These are phyloP conservation scores for Acanthiza pusilla DNA, from an alignment of 2,797 vertebrate genomes.

Conservation along the genomic window DNA sequence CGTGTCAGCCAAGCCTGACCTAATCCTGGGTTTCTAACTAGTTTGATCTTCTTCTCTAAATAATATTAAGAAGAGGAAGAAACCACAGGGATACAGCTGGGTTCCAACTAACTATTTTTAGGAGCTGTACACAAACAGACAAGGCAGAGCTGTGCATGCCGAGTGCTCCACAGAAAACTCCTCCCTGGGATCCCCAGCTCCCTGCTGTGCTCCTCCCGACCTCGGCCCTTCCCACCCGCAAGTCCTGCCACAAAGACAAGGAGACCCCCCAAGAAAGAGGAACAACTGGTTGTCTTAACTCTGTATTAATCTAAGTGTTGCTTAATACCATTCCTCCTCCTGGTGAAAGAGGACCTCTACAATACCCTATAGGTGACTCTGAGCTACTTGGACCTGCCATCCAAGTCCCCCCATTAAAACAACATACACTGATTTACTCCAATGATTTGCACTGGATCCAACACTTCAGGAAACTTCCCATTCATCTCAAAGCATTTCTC, in stretches of 20 bases:
- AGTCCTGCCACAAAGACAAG: not conserved
- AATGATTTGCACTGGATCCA: not conserved
- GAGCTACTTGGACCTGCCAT: not conserved
- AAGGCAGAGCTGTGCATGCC: accelerated
- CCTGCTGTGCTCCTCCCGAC: accelerated
- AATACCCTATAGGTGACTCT: not conserved
- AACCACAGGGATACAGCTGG: not conserved
- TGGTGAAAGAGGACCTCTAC: not conserved
- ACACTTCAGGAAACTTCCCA: not conserved
- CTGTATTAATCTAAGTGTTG: not conserved
- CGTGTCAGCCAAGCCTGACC: not conserved
- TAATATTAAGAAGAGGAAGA: conserved; percentile 27
- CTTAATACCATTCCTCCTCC: not conserved
- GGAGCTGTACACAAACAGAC: not conserved
- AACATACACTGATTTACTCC: not conserved
- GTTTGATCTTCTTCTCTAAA: not conserved
- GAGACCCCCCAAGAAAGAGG: not conserved
- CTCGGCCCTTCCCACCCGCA: not conserved
- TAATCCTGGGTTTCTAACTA: not conserved
- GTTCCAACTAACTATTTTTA: not conserved
- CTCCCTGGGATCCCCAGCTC: accelerated
- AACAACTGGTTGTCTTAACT: not conserved
- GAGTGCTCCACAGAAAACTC: not conserved
- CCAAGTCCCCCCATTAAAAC: not conserved
- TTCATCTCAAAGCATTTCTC: not conserved